Conservation (phyloP, 2,888 invertebrate genomes). For the Creontiades dilutus region DNA sequence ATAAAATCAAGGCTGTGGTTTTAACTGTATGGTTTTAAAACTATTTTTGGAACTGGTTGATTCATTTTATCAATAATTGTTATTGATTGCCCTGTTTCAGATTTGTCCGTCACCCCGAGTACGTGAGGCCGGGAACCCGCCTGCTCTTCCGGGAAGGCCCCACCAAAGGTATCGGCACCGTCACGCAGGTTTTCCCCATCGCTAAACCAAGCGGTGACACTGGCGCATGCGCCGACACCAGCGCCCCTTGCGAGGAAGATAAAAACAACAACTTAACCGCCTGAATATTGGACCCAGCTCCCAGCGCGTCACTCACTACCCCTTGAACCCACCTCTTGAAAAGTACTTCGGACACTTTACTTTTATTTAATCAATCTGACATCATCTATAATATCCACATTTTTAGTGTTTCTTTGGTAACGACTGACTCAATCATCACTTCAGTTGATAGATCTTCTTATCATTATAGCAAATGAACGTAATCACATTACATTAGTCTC, state of each 20-base stretch:
- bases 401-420: too few species aligned
- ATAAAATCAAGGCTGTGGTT: too few species aligned
- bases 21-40: too few species aligned
- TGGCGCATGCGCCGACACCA: neutral
- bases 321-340: neutral
- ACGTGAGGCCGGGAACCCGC: slow-evolving; percentile 88
- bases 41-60: too few species aligned
- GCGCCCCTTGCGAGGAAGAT: neutral
- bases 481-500: too few species aligned
- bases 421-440: too few species aligned
- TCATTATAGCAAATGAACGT: too few species aligned
- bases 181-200: slow-evolving; percentile 86
- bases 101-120: slow-evolving; percentile 94
- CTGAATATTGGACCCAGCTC: neutral
- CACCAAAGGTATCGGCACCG: slow-evolving; percentile 92
- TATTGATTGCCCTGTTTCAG: slow-evolving; percentile 14
- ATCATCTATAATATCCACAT: too few species aligned
- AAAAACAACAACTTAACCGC: slow-evolving; percentile 4
- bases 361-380: neutral
- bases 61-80: too few species aligned
- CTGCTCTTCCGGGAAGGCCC: slow-evolving; percentile 90
- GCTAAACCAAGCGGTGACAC: neutral
- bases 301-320: neutral
- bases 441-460: too few species aligned
- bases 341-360: neutral